Percentiles rank a stretch among this genome's conserved stretches.
Evolutionary conservation across 64 coral and sea anemone species (phyloP).

Genomic region (Pocillopora damicornis): DNA sequence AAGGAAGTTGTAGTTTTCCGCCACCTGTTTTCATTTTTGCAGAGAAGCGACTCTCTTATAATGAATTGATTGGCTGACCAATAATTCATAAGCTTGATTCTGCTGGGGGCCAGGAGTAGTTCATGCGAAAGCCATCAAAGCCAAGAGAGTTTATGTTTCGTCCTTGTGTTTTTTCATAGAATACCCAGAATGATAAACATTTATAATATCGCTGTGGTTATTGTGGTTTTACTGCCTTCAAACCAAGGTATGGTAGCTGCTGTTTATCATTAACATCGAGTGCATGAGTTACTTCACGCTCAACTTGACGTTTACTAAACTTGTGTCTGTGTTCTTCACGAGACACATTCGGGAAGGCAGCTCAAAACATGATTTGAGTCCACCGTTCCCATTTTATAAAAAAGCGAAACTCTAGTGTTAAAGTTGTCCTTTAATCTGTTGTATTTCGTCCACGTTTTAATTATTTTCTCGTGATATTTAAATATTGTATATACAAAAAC

Average conservation of each 20-base stretch:
- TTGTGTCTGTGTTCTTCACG: too few relatives aligned
- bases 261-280: too few relatives aligned
- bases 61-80: constrained; percentile 21
- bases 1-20: neutral
- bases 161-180: neutral
- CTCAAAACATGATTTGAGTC: too few relatives aligned
- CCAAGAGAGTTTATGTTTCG: neutral
- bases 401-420: too few relatives aligned
- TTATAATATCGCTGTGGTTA: neutral
- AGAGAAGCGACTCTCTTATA: constrained; percentile 13
- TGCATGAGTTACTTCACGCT: too few relatives aligned
- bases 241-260: constrained; percentile 8
- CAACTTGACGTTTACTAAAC: neutral
- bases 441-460: too few relatives aligned
- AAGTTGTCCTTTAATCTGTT: too few relatives aligned
- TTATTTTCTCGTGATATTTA: too few relatives aligned
- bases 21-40: constrained; percentile 12
- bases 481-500: too few relatives aligned
- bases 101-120: neutral
- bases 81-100: neutral
- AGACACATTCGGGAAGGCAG: too few relatives aligned
- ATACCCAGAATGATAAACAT: neutral
- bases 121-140: neutral
- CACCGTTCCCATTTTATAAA: too few relatives aligned
- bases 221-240: neutral